phyloP scores from a whole-genome alignment of 2,113 vertebrate species.

The Zosterops borbonicus region DNA sequence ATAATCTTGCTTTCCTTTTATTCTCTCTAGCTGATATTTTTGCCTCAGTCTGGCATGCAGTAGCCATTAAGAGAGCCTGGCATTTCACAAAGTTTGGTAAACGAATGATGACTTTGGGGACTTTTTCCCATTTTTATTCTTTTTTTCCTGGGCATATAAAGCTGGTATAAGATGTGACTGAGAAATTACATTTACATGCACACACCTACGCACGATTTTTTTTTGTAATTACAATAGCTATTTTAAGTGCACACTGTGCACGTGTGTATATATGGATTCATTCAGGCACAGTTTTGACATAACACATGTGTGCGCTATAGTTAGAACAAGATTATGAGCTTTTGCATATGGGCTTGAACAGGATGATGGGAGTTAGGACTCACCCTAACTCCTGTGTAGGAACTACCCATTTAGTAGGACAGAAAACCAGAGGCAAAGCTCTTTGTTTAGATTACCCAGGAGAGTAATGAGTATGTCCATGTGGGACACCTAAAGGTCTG shows the following conservation, averaged over 20 bases:
- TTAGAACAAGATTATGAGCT: background rate
- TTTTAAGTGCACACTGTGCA: background rate
- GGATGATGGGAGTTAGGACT: background rate
- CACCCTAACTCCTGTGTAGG: background rate
- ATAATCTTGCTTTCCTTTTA: slow-evolving; percentile 27
- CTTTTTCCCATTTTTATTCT: background rate
- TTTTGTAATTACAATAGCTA: background rate
- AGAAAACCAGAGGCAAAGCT: background rate
- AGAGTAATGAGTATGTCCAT: background rate
- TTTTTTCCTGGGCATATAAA: background rate
- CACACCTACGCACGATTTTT: background rate
- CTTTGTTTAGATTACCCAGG: background rate
- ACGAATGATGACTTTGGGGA: background rate
- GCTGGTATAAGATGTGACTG: background rate
- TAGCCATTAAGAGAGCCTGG: background rate
- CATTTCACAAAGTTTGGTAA: slow-evolving; percentile 19
- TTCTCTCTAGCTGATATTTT: slow-evolving; percentile 3
- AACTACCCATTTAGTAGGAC: background rate
- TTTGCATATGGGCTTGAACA: background rate
- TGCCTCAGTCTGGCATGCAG: background rate
- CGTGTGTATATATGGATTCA: background rate
- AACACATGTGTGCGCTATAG: background rate
- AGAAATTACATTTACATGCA: background rate
- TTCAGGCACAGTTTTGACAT: background rate
- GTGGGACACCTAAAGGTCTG: background rate